A percentile compares a stretch with the other conserved stretches of the same genome.
Evolutionary conservation across 1,140 invertebrate species (phyloP).

Genomic region (Danaus melanippus): DNA sequence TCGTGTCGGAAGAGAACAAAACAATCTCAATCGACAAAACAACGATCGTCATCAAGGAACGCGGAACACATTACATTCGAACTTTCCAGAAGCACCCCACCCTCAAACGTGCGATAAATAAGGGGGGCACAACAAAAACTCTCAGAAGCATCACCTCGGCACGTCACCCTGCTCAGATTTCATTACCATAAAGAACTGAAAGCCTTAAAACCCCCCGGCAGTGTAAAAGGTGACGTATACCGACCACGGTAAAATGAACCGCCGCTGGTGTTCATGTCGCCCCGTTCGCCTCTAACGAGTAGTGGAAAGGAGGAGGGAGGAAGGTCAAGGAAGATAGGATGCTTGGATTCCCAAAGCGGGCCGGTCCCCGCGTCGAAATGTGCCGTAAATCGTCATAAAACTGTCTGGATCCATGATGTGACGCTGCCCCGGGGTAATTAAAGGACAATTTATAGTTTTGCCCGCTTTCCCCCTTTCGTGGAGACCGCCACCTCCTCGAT

Average conservation of each 20-base stretch:
- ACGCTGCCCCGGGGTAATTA: slow-evolving; percentile 78
- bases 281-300: slow-evolving; percentile 12
- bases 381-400: slow-evolving; percentile 81
- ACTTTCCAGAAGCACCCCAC: slow-evolving; percentile 43
- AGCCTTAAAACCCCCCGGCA: slow-evolving; percentile 67
- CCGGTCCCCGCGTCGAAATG: slow-evolving; percentile 72
- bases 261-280: slow-evolving; percentile 7
- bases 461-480: slow-evolving; percentile 48
- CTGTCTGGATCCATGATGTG: slow-evolving; percentile 79
- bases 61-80: slow-evolving; percentile 57
- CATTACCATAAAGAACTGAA: slow-evolving; percentile 72
- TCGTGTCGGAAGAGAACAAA: background rate
- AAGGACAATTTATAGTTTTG: slow-evolving; percentile 77
- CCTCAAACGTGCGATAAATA: slow-evolving; percentile 69
- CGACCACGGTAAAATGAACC: slow-evolving; percentile 35
- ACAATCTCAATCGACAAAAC: slow-evolving; percentile 15
- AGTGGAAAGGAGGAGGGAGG: slow-evolving; percentile 19
- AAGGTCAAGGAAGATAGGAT: slow-evolving; percentile 34
- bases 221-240: slow-evolving; percentile 67
- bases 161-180: slow-evolving; percentile 70
- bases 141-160: slow-evolving; percentile 64
- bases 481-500: slow-evolving; percentile 37
- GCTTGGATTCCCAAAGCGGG: slow-evolving; percentile 63
- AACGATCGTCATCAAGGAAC: slow-evolving; percentile 40
- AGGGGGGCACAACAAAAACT: slow-evolving; percentile 68